Conservation (phyloP, 2,797 vertebrate species). For the Cryptoblepharus egeriae region DNA sequence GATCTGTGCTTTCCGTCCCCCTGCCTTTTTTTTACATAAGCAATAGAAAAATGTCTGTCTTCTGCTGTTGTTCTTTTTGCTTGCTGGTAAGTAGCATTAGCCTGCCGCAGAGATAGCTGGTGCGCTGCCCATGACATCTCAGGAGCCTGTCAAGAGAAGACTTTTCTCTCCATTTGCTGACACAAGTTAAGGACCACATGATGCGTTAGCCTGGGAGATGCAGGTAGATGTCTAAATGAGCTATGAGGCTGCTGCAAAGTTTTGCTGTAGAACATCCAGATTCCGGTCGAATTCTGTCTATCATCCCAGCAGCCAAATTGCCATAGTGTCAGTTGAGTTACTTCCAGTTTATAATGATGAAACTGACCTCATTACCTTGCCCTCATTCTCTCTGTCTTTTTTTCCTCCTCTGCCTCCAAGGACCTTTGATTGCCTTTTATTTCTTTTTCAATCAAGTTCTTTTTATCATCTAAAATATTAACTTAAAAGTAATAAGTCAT, state of each 20-base stretch:
- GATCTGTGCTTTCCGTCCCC: no score
- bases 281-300: slow-evolving; percentile 35
- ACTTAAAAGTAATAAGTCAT: slow-evolving; percentile 35
- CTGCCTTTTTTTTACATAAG: background rate
- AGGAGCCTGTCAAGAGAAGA: slow-evolving; percentile 33
- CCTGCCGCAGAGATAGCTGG: slow-evolving; percentile 5
- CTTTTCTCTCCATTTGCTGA: slow-evolving; percentile 44
- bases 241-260: background rate
- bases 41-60: background rate
- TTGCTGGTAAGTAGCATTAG: slow-evolving; percentile 19
- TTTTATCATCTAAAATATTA: slow-evolving; percentile 52
- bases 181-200: slow-evolving; percentile 23
- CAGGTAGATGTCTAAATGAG: slow-evolving; percentile 14
- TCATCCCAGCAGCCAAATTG: slow-evolving; percentile 29
- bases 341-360: slow-evolving; percentile 44
- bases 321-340: slow-evolving; percentile 17
- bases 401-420: slow-evolving; percentile 31
- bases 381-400: slow-evolving; percentile 3
- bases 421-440: slow-evolving; percentile 43
- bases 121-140: background rate
- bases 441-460: slow-evolving; percentile 45
- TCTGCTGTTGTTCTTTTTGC: background rate
- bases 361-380: slow-evolving; percentile 17
- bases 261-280: slow-evolving; percentile 8
- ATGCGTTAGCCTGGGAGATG: slow-evolving; percentile 31